A percentile compares a stretch with the other conserved stretches of the same genome.
phyloP scores from a whole-genome alignment of 1,140 invertebrate species.

The Galleria mellonella region DNA sequence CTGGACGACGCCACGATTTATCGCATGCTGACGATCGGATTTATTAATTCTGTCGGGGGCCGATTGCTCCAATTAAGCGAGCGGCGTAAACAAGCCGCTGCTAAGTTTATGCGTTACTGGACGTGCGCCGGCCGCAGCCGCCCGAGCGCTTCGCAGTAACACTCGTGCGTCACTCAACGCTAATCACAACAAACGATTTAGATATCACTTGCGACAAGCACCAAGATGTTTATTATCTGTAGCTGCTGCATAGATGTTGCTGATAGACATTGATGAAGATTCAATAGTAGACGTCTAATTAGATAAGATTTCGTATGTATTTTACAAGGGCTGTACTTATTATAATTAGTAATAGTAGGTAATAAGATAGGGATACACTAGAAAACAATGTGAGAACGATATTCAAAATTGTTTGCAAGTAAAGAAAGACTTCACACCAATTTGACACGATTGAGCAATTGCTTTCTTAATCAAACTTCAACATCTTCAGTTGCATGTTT shows the following conservation, averaged over 20 bases:
- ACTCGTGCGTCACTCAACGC: slow-evolving; percentile 29
- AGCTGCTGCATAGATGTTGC: neutral
- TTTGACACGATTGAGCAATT: too few relatives aligned
- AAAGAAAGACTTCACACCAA: too few relatives aligned
- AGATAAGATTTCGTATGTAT: neutral
- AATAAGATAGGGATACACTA: too few relatives aligned
- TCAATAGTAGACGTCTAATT: slow-evolving; percentile 6
- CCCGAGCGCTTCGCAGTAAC: slow-evolving; percentile 10
- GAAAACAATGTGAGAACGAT: too few relatives aligned
- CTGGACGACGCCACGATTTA: slow-evolving; percentile 32
- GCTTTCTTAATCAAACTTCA: too few relatives aligned
- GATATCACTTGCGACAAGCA: slow-evolving; percentile 9
- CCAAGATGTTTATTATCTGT: neutral
- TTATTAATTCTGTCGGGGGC: slow-evolving; percentile 50
- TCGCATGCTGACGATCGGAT: slow-evolving; percentile 34
- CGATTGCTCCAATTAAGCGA: slow-evolving; percentile 55
- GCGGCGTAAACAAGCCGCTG: slow-evolving; percentile 44
- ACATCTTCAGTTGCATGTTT: too few relatives aligned
- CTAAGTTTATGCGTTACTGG: slow-evolving; percentile 32
- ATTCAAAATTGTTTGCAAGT: too few relatives aligned
- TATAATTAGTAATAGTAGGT: slow-evolving; percentile 13
- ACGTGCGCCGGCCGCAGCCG: slow-evolving; percentile 1
- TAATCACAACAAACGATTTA: slow-evolving; percentile 22
- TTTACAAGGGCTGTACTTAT: slow-evolving; percentile 14
- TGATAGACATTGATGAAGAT: neutral